Evolutionary conservation across 92 coral and sea anemone genomes (phyloP).

Genomic region (Umimayanthus chanpuru): DNA sequence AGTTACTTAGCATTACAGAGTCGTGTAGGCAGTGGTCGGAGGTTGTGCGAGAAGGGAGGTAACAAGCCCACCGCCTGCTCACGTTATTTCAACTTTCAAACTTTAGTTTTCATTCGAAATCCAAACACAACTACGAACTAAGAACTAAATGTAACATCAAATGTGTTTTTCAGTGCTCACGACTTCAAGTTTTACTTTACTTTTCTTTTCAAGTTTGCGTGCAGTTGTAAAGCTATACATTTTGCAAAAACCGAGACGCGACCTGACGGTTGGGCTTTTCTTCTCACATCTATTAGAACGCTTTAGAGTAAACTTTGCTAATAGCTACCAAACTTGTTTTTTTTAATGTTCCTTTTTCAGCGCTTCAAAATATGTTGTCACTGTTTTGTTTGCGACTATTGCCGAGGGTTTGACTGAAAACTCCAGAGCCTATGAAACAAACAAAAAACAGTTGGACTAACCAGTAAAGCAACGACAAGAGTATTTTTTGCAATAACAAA

Average conservation of each 20-base stretch:
- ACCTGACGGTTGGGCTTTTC: neutral
- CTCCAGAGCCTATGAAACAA: neutral
- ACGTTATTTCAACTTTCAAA: neutral
- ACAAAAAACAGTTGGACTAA: neutral
- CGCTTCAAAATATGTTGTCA: no score
- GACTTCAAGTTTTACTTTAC: neutral
- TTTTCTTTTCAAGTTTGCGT: neutral
- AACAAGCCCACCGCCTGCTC: neutral
- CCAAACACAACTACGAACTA: neutral
- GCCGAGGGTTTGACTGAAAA: neutral
- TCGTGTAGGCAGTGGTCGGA: neutral
- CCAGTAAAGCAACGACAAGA: neutral
- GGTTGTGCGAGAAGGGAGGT: slow-evolving; percentile 15
- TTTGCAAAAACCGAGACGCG: neutral
- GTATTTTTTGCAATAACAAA: slow-evolving; percentile 50
- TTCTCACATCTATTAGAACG: neutral
- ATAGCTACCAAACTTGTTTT: neutral
- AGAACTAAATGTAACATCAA: neutral
- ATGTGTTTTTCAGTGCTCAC: neutral
- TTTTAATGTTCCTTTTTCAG: no score
- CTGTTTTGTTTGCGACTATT: neutral
- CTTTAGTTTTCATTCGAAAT: neutral
- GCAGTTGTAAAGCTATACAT: neutral
- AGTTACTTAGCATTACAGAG: neutral
- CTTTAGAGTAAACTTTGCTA: neutral